A percentile compares a stretch with the other conserved stretches of the same genome.
Conservation (phyloP, 2,888 invertebrate species). For the Lapara coniferarum region DNA sequence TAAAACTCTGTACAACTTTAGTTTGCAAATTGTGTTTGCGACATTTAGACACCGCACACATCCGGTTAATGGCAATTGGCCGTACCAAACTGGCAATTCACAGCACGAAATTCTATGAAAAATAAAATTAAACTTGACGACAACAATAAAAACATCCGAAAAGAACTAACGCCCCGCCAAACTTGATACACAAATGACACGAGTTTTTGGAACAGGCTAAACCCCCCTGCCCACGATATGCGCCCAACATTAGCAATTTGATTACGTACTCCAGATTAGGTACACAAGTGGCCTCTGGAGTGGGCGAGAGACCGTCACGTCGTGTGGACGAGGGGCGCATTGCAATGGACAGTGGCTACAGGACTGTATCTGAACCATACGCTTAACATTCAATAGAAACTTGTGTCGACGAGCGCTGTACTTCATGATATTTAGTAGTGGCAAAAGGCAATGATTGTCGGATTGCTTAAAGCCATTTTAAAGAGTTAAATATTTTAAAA, state of each 20-base stretch:
- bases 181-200: constrained; percentile 33
- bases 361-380: background rate
- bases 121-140: constrained; percentile 28
- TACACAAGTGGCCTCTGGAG: constrained; percentile 54
- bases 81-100: constrained; percentile 22
- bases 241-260: constrained; percentile 57
- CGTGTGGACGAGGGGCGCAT: constrained; percentile 53
- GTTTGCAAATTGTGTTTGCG: background rate
- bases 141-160: constrained; percentile 26
- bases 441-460: too few relatives aligned
- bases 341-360: constrained; percentile 40
- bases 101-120: constrained; percentile 28
- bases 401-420: background rate
- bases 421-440: too few relatives aligned
- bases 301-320: constrained; percentile 63
- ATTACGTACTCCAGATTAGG: constrained; percentile 58
- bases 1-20: background rate
- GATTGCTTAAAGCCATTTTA: too few relatives aligned
- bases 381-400: constrained; percentile 17
- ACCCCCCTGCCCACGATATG: constrained; percentile 43
- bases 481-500: too few relatives aligned
- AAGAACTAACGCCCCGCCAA: constrained; percentile 37
- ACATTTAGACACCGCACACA: constrained; percentile 5
- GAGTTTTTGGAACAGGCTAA: constrained; percentile 27
- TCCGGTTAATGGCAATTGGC: constrained; percentile 23